Evolutionary conservation across 2,888 invertebrate genomes (phyloP).

Genomic region (Lumbricus terrestris): DNA sequence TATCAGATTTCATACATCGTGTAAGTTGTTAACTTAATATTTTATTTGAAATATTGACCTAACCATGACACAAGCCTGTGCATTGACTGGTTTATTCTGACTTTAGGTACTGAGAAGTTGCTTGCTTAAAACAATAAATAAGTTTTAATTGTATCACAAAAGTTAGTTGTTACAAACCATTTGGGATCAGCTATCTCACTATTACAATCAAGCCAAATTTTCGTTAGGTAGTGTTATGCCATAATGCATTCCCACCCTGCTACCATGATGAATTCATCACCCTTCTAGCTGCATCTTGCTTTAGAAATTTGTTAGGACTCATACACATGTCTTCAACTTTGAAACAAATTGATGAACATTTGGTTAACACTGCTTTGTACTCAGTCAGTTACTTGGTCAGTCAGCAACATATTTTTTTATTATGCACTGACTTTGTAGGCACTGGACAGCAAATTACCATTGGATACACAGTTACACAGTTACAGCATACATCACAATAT

Average conservation of each 20-base stretch:
- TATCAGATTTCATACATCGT: background rate
- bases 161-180: too few relatives aligned
- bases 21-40: background rate
- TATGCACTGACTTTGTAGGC: too few relatives aligned
- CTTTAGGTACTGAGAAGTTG: background rate
- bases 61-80: background rate
- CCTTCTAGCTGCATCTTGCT: background rate
- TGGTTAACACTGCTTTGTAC: background rate
- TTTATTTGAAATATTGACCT: background rate
- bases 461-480: background rate
- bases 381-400: too few relatives aligned
- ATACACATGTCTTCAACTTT: background rate
- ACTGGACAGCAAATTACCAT: background rate
- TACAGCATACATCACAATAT: background rate
- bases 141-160: too few relatives aligned
- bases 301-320: background rate
- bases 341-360: background rate
- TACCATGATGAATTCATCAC: background rate
- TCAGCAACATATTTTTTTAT: too few relatives aligned
- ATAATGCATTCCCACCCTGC: too few relatives aligned
- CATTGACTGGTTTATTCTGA: background rate
- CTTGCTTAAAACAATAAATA: too few relatives aligned
- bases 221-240: too few relatives aligned
- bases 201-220: too few relatives aligned
- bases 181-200: too few relatives aligned